These are phyloP conservation scores for Motacilla alba DNA, from an alignment of 2,113 vertebrate species.

Conservation along the genomic window DNA sequence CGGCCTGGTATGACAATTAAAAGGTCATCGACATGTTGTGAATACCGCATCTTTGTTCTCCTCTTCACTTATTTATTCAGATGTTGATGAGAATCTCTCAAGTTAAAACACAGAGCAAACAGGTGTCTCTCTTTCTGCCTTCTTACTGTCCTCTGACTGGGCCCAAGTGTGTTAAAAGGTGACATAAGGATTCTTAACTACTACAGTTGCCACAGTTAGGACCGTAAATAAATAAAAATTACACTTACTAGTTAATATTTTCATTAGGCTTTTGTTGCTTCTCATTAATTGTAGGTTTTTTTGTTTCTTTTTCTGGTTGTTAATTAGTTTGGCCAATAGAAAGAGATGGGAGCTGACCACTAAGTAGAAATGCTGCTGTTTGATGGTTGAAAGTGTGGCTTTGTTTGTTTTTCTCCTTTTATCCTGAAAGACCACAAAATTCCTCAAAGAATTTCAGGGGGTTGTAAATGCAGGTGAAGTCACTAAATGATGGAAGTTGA, in stretches of 20 bases:
- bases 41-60: neutral
- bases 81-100: neutral
- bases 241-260: neutral
- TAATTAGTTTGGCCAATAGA: neutral
- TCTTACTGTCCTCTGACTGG: neutral
- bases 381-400: neutral
- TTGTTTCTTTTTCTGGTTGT: neutral
- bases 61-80: neutral
- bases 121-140: neutral
- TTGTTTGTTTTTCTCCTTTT: neutral
- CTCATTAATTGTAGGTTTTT: neutral
- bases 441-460: neutral
- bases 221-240: neutral
- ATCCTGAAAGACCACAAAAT: neutral
- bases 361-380: neutral
- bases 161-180: neutral
- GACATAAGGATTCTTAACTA: neutral
- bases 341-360: neutral
- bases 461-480: neutral
- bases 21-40: slow-evolving; percentile 38
- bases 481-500: neutral
- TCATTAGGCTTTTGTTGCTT: neutral
- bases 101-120: neutral
- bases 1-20: slow-evolving; percentile 79
- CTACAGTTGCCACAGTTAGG: neutral